Conservation (phyloP, 1,140 invertebrate species). For the Ooceraea biroi region DNA sequence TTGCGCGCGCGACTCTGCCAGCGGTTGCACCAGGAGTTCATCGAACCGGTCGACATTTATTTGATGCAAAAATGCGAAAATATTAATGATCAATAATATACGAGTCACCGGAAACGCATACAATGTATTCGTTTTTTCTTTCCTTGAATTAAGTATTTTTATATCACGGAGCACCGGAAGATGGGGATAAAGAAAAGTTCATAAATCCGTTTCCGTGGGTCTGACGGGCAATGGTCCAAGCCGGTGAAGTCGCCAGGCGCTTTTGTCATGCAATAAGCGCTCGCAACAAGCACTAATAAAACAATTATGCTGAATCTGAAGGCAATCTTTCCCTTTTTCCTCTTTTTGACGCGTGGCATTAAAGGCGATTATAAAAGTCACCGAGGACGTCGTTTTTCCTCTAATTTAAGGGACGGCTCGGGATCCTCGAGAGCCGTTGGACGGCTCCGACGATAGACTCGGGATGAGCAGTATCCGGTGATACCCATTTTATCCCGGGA, state of each 20-base stretch:
- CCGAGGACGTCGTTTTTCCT: slow-evolving; percentile 3
- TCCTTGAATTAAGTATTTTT: too few relatives aligned
- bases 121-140: background rate
- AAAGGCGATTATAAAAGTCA: slow-evolving; percentile 59
- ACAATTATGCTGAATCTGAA: slow-evolving; percentile 27
- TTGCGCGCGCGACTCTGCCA: background rate
- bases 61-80: background rate
- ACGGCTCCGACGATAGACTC: slow-evolving; percentile 46
- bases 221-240: background rate
- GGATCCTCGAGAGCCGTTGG: slow-evolving; percentile 35
- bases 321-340: background rate
- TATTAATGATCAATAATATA: background rate
- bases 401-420: slow-evolving; percentile 46
- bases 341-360: slow-evolving; percentile 1
- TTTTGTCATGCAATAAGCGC: slow-evolving; percentile 14
- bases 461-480: slow-evolving; percentile 53
- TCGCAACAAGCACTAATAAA: slow-evolving; percentile 19
- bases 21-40: background rate
- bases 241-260: slow-evolving; percentile 19
- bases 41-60: background rate
- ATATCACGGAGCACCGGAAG: too few relatives aligned
- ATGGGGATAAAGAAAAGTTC: background rate
- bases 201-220: background rate
- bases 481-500: slow-evolving; percentile 55
- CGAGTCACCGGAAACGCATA: background rate